These are phyloP conservation scores for Drosophila oshimai DNA, from an alignment of 1,140 invertebrate species.

Conservation along the genomic window DNA sequence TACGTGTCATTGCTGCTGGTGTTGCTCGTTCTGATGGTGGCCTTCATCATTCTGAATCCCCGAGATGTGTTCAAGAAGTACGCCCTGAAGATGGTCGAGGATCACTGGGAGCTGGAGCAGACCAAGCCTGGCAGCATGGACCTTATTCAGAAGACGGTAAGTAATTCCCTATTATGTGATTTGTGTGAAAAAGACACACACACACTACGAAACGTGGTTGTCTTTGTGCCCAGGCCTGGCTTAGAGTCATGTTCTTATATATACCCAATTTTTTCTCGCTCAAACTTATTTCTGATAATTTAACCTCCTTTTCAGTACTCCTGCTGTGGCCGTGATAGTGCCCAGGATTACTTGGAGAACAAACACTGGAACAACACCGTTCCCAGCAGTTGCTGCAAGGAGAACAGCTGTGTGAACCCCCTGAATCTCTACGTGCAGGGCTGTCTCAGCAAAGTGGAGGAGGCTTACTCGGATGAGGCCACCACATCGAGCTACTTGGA, in stretches of 20 bases:
- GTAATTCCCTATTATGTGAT: no score
- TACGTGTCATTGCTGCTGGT: constrained; percentile 59
- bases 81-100: constrained; percentile 57
- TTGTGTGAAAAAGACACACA: no score
- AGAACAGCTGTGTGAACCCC: constrained; percentile 63
- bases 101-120: constrained; percentile 54
- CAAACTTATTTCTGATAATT: no score
- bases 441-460: constrained; percentile 81
- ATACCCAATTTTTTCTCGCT: no score
- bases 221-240: no score
- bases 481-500: constrained; percentile 74
- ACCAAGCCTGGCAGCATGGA: constrained; percentile 67
- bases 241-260: no score
- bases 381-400: constrained; percentile 82
- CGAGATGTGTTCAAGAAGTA: constrained; percentile 63
- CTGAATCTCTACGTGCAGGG: constrained; percentile 82
- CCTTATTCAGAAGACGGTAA: constrained; percentile 55
- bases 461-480: constrained; percentile 83
- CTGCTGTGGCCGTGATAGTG: constrained; percentile 86
- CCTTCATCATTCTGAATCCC: constrained; percentile 51
- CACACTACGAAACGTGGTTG: no score
- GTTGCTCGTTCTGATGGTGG: constrained; percentile 49
- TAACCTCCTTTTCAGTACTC: constrained; percentile 83
- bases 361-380: constrained; percentile 49
- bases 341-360: constrained; percentile 82